A percentile compares a stretch with the other conserved stretches of the same genome.
These are phyloP conservation scores for Synanthedon tipuliformis DNA, from an alignment of 2,888 invertebrate genomes.

Conservation along the genomic window DNA sequence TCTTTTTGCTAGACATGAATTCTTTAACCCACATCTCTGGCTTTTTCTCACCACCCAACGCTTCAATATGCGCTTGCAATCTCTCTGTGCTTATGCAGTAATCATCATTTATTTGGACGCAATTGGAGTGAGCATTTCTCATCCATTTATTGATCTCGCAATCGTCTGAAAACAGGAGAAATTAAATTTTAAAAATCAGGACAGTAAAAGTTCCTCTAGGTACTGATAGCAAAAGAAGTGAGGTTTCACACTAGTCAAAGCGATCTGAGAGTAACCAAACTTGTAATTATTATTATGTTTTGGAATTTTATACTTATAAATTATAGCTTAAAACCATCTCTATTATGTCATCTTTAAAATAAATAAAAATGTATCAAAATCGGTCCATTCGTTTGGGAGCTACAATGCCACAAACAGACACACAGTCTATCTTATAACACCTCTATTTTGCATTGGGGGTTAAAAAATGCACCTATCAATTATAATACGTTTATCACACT, in stretches of 20 bases:
- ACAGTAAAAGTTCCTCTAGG: too few species aligned
- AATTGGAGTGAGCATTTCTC: constrained; percentile 25
- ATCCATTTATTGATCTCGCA: constrained; percentile 37
- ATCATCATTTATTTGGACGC: constrained; percentile 33
- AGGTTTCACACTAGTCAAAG: too few species aligned
- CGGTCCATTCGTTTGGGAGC: too few species aligned
- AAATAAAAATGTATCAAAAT: neutral
- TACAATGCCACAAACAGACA: too few species aligned
- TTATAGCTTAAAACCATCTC: too few species aligned
- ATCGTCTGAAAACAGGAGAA: constrained; percentile 16
- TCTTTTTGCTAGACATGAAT: constrained; percentile 84
- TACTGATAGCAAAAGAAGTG: too few species aligned
- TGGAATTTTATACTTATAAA: too few species aligned
- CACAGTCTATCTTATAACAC: neutral
- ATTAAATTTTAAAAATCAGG: neutral
- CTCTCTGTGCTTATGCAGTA: constrained; percentile 52
- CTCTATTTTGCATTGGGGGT: neutral
- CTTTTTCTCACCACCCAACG: constrained; percentile 34
- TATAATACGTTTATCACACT: too few species aligned
- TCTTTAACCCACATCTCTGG: constrained; percentile 65
- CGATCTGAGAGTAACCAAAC: too few species aligned
- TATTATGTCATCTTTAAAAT: neutral
- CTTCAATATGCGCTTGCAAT: constrained; percentile 37
- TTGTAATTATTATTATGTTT: too few species aligned
- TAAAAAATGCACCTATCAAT: too few species aligned